Base-by-base conservation (phyloP, 2,113 vertebrate genomes). In the Helogale parvula region DNA sequence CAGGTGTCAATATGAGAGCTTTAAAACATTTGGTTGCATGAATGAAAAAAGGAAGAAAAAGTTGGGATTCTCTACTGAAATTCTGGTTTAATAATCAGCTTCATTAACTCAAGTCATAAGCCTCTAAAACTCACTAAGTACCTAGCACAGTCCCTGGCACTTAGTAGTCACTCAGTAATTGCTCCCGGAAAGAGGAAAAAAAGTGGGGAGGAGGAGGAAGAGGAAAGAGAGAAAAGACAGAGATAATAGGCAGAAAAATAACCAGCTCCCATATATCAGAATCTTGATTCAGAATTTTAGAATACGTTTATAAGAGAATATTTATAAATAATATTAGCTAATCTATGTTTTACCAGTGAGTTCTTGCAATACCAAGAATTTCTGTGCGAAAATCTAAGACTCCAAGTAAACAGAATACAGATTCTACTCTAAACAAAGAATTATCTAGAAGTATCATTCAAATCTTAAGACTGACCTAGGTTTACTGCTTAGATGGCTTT, bases 401-500 rank as follows among this genome's bases (percentile, higher is more conserved):
- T 83, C 31, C 63, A 45, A 47, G 27, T 77, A 47, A 86, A 76
- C 5, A 54, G 3, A 66, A 94, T 74, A 76, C 29, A 94, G 65
- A 76, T 88, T 95, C 50, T 81, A 63, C 2, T 17, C 0, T 31
- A 65, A 79, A 88, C 54, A 97, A 88, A 95, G 96, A 93, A 84
- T 16, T 93, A 93, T 1, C 16, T 23, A 81, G 10, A 3, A 45
- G 29, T 77, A 54, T 88, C 82, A 33, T 38, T 95, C 45, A 19
- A 97, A 83, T 65, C 79, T 87, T 69, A 97, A 84, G 94, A 94
- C 52, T 86, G 41, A 93, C 1, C 9, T 89, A 52, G 57, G 60
- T 74, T 96, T 94, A 93, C 91, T 74, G 21, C 65, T 60, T 72
- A 41, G 31, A 86, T 92, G 82, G 21, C 35, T n/a, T 65, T 88